Base-by-base conservation (phyloP, 2,113 vertebrate species). In the Colossoma macropomum region DNA sequence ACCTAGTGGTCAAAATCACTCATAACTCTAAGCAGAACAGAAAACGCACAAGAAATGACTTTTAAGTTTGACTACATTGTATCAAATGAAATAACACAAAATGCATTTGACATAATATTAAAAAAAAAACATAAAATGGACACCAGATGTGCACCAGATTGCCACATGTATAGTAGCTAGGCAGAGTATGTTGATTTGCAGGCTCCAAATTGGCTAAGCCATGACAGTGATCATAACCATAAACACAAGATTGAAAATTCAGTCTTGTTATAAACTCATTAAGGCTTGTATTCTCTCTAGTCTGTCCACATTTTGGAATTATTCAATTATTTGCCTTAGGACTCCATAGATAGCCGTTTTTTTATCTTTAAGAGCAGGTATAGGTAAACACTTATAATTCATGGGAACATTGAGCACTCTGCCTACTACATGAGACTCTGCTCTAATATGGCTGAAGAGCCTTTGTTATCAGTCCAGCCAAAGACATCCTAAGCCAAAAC, bases 1-100 rank as follows among this genome's bases (percentile, higher is more conserved):
- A 75, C 30, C 80, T 66, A 81, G 80, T 81, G 80, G 80, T 75
- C 56, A 75, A 66, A 81, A 73, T 32, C 28, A 16, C 19, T 50
- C 27, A 41, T 45, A 48, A 63, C 56, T 73, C 10, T 23, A 23
- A 30, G 13, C 5, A 41, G 11, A 7, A 41, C 0, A 71, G 23
- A 23, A 23, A 11, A 21, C 32, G 10, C 10, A 38, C 1, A n/a
- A n/a, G 30, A 32, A 23, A 45, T 28, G 23, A 71, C 17, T 69
- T 69, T 25, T 0, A 28, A 11, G 34, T 45, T 45, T 1, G 32
- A 32, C 30, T 23, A 21, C 5, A 11, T 2, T 38, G 12, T 25
- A 28, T 38, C 19, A 38, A 32, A n/a, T 45, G 32, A 0, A 66
- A 17, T 41, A 45, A 34, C 19, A 34, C 10, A 25, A 75, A 60